Percentiles rank a stretch among this genome's conserved stretches.
Conservation (phyloP, 2,797 vertebrate genomes). For the Furcifer pardalis region DNA sequence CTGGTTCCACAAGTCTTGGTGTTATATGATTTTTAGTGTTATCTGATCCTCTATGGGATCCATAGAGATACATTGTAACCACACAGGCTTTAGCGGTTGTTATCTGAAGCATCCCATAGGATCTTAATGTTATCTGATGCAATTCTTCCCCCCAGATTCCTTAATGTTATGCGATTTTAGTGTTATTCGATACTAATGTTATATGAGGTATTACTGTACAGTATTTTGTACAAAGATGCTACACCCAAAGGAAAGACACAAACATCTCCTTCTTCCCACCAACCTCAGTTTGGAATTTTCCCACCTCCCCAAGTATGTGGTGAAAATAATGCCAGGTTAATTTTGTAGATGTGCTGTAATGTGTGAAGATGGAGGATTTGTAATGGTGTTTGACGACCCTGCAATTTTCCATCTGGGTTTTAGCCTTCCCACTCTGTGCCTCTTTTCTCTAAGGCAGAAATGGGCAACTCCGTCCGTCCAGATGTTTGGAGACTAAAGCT, state of each 20-base stretch:
- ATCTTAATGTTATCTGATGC: no score
- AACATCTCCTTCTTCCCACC: not conserved
- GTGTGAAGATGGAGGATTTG: not conserved
- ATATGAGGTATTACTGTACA: no score
- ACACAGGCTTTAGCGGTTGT: no score
- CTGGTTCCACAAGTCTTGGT: no score
- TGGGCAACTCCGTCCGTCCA: not conserved
- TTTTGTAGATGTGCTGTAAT: not conserved
- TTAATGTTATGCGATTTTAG: no score
- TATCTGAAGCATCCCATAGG: no score
- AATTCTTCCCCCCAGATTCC: no score
- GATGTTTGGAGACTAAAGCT: not conserved
- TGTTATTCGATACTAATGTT: no score
- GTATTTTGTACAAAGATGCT: constrained; percentile 5
- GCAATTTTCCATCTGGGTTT: not conserved
- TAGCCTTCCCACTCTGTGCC: not conserved
- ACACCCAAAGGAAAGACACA: not conserved
- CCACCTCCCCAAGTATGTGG: not conserved
- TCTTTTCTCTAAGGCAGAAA: not conserved
- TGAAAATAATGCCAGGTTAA: not conserved
- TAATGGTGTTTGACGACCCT: not conserved
- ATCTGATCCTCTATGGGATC: no score
- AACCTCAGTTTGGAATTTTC: not conserved
- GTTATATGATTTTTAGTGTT: no score
- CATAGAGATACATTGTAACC: no score